Conservation (phyloP, 2,888 invertebrate species). For the Dryococelus australis region DNA sequence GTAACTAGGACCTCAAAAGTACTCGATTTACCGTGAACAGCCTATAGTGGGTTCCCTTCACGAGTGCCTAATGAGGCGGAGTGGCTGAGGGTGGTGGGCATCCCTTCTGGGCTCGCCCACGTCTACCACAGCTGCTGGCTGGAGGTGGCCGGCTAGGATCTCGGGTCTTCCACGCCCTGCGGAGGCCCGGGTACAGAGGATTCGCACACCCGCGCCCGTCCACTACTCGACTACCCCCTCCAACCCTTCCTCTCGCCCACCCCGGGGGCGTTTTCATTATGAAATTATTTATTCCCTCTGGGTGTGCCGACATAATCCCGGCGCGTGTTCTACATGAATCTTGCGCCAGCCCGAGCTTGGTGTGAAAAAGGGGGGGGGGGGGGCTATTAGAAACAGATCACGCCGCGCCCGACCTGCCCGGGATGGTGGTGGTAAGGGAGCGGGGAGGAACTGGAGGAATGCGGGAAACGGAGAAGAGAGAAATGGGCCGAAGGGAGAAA, state of each 20-base stretch:
- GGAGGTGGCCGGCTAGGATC: neutral
- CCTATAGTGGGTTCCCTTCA: no score
- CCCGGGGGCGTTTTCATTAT: neutral
- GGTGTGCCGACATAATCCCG: neutral
- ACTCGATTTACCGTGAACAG: no score
- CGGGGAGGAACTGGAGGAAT: neutral
- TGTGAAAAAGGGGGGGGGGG: neutral
- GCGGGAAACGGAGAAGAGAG: neutral
- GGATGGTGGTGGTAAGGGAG: neutral
- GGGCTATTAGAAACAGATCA: conserved; percentile 2
- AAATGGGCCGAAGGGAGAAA: neutral
- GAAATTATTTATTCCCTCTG: neutral
- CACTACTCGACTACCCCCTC: neutral
- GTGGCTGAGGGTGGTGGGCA: no score
- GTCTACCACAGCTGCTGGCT: neutral
- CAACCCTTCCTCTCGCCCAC: neutral
- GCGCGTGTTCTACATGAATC: conserved; percentile 16
- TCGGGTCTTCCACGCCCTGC: no score
- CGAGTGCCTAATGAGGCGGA: no score
- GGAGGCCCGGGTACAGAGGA: no score
- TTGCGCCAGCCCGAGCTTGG: neutral
- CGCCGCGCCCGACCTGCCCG: neutral
- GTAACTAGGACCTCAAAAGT: no score
- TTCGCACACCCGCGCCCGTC: neutral
- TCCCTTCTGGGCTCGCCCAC: neutral